Evolutionary conservation across 2,888 invertebrate species (phyloP), one percentile per base, ranked within the genome.

Genomic region (Ethmia dodecea): DNA sequence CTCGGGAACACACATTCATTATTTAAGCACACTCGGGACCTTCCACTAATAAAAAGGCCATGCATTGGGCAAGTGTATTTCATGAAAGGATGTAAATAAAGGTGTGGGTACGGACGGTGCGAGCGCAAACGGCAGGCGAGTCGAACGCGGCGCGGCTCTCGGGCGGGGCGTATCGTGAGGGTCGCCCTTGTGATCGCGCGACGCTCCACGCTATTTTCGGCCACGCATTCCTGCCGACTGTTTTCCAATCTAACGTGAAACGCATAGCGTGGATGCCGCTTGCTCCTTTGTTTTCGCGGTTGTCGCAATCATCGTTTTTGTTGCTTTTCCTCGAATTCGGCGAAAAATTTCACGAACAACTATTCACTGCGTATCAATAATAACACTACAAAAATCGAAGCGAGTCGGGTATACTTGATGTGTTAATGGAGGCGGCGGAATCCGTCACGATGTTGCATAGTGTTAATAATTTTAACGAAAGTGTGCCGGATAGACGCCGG

Each of bases 201-300:
- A 75, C 78, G 79, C 77, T 80, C 66, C 76, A 72, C 64, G 81
- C 84, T 86, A 86, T 86, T 86, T 86, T 81, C 68, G 76, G 79
- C 77, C 68, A 73, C 78, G 68, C 83, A 84, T 86, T 84, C 84
- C 84, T 74, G 69, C 58, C 74, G 69, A 74, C 73, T 83, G 83
- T 79, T 83, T 84, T 86, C 76, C 81, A 81, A 81, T 81, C 81
- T 77, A 80, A 83, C 78, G 80, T 79, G 79, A 70, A 83, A 77
- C 79, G 69, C 68, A 76, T 70, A 75, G 70, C 79, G 79, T 71
- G 75, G 73, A 63, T 65, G 77, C 72, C 75, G 81, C 69, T 62
- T 64, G 68, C 60, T 70, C 60, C 75, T 80, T 79, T 79, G 79
- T 80, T 79, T 71, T 70, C 56, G 58, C 60, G 53, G 51, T 52